Percentiles rank a stretch among this genome's conserved stretches.
Conservation (phyloP, 1,140 invertebrate species). For the Leptopilina clavipes region DNA sequence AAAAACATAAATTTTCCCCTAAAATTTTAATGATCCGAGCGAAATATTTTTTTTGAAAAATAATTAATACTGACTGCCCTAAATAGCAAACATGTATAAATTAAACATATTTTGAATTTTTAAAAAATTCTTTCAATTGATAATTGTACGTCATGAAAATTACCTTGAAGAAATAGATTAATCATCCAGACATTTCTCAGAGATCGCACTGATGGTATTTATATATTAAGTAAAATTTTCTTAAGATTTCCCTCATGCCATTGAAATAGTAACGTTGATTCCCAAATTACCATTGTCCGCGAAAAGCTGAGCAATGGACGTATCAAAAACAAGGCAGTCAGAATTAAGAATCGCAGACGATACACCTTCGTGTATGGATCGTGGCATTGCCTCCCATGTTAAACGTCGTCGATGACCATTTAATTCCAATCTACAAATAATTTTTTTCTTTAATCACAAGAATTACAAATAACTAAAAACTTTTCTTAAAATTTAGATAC, state of each 20-base stretch:
- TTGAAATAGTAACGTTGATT: conserved; percentile 99
- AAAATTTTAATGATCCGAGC: too few relatives aligned
- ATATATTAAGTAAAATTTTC: background rate
- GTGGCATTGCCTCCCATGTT: conserved; percentile 99
- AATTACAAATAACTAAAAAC: too few relatives aligned
- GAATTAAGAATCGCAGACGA: conserved; percentile 98
- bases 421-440: conserved; percentile 86
- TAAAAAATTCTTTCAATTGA: background rate
- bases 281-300: conserved; percentile 99
- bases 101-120: too few relatives aligned
- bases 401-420: conserved; percentile 94
- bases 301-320: conserved; percentile 97
- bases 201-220: conserved; percentile 7
- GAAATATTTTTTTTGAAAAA: too few relatives aligned
- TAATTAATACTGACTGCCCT: too few relatives aligned
- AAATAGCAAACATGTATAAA: too few relatives aligned
- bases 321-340: conserved; percentile 99
- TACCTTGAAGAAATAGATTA: background rate
- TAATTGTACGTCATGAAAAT: background rate
- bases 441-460: background rate
- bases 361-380: conserved; percentile 99
- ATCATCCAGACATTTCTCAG: conserved; percentile 4
- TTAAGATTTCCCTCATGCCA: conserved; percentile 78
- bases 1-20: too few relatives aligned
- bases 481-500: too few relatives aligned